Conservation (phyloP, 2,888 invertebrate species). For the Drosophila phalerata region DNA sequence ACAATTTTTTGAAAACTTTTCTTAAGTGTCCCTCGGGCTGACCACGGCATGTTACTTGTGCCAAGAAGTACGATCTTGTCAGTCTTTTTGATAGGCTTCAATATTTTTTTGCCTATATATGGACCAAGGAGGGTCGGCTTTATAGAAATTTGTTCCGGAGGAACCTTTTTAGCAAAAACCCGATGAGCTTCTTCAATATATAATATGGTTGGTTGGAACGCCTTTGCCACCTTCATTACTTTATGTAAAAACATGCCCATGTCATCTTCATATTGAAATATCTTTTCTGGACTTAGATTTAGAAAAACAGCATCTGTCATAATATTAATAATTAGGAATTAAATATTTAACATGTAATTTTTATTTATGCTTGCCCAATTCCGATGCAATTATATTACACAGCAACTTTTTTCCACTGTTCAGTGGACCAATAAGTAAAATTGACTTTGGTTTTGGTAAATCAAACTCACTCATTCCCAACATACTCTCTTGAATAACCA, state of each 20-base stretch:
- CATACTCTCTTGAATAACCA: conserved; percentile 86
- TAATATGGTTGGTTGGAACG: conserved; percentile 88
- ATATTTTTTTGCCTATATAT: conserved; percentile 86
- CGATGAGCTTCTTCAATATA: conserved; percentile 87
- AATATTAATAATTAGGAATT: not conserved
- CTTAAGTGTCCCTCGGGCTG: conserved; percentile 81
- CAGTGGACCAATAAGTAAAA: conserved; percentile 89
- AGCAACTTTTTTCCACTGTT: conserved; percentile 90
- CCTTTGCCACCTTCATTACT: conserved; percentile 87
- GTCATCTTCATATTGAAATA: conserved; percentile 87
- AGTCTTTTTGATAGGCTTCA: conserved; percentile 87
- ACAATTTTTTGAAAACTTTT: conserved; percentile 82
- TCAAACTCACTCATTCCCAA: conserved; percentile 83
- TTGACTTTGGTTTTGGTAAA: conserved; percentile 86
- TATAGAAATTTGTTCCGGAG: conserved; percentile 80
- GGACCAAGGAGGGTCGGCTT: conserved; percentile 87
- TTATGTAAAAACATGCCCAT: conserved; percentile 88
- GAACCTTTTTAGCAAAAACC: conserved; percentile 87
- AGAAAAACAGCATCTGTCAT: conserved; percentile 87
- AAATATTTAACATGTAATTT: not conserved
- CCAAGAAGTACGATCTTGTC: conserved; percentile 87
- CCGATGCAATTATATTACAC: conserved; percentile 90
- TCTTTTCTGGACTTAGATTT: conserved; percentile 89
- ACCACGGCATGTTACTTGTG: conserved; percentile 87
- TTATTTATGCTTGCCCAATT: conserved; percentile 85